Evolutionary conservation across 2,113 vertebrate species (phyloP), one percentile per base, ranked within the genome.

Genomic region (Boleophthalmus pectinirostris): DNA sequence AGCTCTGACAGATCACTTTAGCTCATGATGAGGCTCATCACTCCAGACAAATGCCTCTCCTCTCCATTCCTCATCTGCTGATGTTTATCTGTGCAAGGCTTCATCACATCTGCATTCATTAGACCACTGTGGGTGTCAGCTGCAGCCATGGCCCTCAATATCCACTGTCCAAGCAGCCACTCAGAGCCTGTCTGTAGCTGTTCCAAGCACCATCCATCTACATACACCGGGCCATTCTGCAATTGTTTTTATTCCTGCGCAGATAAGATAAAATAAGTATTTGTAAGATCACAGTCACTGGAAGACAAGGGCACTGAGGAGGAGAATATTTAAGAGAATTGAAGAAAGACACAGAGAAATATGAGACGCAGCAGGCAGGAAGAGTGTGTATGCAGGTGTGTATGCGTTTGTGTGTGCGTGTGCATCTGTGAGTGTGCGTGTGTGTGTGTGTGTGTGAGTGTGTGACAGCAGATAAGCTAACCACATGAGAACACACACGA

Each of bases 381-480:
- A 12, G 7, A 29, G 33, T 1, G 25, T 10, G 47, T 25, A 5
- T 51, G 18, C 6, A 5, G 20, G 47, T 51, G 47, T 51, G 47
- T 54, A 29, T 29, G 29, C 29, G 45, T n/a, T n/a, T 46, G 45
- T 46, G 1, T 46, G 45, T 46, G 45, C 13, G 45, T 46, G 45
- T 46, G 45, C 14, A 13, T 46, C 0, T 46, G 45, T 46, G 45
- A 13, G 10, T 14, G 11, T 46, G 45, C 14, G 47, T 51, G 47
- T 53, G 5, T 53, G 5, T 53, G 51, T 49, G 25, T 68, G 68
- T 56, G 29, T 16, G 20, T 51, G 53, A n/a, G 33, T 43, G 74
- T 71, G 79, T 56, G 70, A 66, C 35, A 61, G 74, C 15, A 49
- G 77, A 84, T 78, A 69, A 77, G 79, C 75, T 78, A 49, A 73